A percentile compares a stretch with the other conserved stretches of the same genome.
Conservation (phyloP, 2,888 invertebrate species). For the Actias luna region DNA sequence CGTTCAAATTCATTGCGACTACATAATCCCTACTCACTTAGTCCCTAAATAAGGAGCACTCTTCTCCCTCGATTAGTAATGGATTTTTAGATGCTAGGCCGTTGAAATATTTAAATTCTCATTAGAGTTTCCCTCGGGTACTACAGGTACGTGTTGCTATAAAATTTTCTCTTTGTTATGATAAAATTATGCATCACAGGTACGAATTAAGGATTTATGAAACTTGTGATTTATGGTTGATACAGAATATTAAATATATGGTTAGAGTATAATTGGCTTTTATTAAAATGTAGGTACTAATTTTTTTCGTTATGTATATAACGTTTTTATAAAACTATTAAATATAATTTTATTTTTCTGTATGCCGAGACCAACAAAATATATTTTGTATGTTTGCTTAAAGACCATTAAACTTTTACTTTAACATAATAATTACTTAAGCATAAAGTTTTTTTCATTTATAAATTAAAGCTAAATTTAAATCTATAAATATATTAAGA, state of each 20-base stretch:
- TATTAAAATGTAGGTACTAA: not conserved
- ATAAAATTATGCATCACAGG: slow-evolving; percentile 30
- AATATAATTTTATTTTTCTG: too few species aligned
- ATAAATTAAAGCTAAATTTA: too few species aligned
- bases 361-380: too few species aligned
- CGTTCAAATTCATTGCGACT: slow-evolving; percentile 17
- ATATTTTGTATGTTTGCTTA: too few species aligned
- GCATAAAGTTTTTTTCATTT: too few species aligned
- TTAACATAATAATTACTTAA: too few species aligned
- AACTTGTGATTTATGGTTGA: slow-evolving; percentile 1
- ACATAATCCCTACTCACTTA: slow-evolving; percentile 14
- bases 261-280: not conserved
- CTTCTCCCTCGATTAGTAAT: slow-evolving; percentile 32
- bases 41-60: slow-evolving; percentile 23
- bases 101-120: slow-evolving; percentile 55
- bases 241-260: not conserved
- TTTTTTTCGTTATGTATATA: too few species aligned
- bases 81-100: slow-evolving; percentile 32
- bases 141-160: slow-evolving; percentile 40
- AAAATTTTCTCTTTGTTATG: slow-evolving; percentile 41
- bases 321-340: too few species aligned
- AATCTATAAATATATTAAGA: too few species aligned
- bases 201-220: slow-evolving; percentile 17
- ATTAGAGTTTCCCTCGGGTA: slow-evolving; percentile 42
- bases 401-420: too few species aligned